Evolutionary conservation across 1,140 invertebrate species (phyloP).

Genomic region (Anagrus nilaparvatae): DNA sequence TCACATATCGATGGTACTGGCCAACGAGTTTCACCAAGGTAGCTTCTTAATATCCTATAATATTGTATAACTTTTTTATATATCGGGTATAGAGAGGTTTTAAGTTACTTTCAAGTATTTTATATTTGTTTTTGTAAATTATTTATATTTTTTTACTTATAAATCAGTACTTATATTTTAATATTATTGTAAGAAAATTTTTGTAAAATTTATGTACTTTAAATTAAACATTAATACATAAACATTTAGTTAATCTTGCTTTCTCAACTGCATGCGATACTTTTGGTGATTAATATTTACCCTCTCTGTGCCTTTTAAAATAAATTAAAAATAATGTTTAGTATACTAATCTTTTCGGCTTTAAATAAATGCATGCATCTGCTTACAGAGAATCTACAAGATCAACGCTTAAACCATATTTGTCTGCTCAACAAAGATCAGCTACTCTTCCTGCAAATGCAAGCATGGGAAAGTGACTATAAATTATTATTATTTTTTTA

Average conservation of each 20-base stretch:
- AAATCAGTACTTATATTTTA: too few relatives aligned
- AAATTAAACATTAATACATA: neutral
- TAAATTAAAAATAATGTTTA: too few relatives aligned
- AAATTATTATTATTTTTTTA: too few relatives aligned
- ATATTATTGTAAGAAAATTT: too few relatives aligned
- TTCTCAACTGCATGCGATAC: neutral
- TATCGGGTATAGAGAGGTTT: conserved; percentile 34
- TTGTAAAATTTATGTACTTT: neutral
- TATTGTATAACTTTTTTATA: conserved; percentile 33
- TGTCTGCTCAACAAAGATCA: conserved; percentile 57
- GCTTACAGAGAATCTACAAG: conserved; percentile 59
- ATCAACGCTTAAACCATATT: conserved; percentile 59
- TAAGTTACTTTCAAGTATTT: conserved; percentile 22
- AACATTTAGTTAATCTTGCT: neutral
- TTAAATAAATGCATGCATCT: too few relatives aligned
- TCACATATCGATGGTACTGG: conserved; percentile 50
- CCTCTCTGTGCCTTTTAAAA: neutral
- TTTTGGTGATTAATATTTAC: neutral
- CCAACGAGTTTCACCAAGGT: conserved; percentile 58
- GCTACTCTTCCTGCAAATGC: conserved; percentile 61
- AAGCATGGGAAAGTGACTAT: conserved; percentile 42
- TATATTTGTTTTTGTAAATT: too few relatives aligned
- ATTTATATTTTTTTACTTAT: too few relatives aligned
- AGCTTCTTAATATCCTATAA: too few relatives aligned
- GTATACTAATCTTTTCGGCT: too few relatives aligned